Base-by-base conservation (phyloP, 2,888 invertebrate species). In the Hyposoter dolosus region DNA sequence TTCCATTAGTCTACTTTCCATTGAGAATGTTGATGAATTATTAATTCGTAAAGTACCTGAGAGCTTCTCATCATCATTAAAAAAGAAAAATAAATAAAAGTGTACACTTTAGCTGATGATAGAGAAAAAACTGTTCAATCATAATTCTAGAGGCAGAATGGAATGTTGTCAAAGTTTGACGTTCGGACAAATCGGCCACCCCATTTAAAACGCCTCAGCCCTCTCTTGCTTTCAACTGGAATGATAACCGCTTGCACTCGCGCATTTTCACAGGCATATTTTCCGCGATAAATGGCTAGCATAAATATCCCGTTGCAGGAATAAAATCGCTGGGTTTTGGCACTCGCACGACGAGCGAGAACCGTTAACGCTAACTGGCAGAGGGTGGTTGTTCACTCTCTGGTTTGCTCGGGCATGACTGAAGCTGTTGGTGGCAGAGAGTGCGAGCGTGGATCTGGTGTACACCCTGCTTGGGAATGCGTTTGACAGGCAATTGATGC, bases 401-500 rank as follows among this genome's bases (percentile, higher is more conserved):
- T 45, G 66, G 71, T 47, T 60, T 23, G 68, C 75, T 76, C 82
- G 53, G 66, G 63, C 75, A 75, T 32, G 32, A 45, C 82, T 80
- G 66, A 53, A 32, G 66, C 77, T 74, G 83, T 53, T 77, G 23
- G 66, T 66, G 63, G 56, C 78, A 45, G 63, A 56, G 65, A 79
- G 53, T 72, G 74, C 50, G 50, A 75, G 72, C 47, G 56, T 60
- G 53, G n/a, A 35, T 47, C 35, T 75, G 66, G 60, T 65, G 28
- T 45, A 66, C 63, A 66, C 69, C 50, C 76, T 68, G 71, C 68
- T 65, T 68, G 76, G 74, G 87, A 85, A 87, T 90, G 89, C 87
- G 83, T 90, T 88, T 90, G 90, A 91, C 90, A 88, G 89, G 80
- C 80, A 90, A 90, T 88, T 89, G 87, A 91, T 90, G 89, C 87